A percentile compares a stretch with the other conserved stretches of the same genome.
Conservation (phyloP, 2,113 vertebrate genomes). For the Gadus macrocephalus region DNA sequence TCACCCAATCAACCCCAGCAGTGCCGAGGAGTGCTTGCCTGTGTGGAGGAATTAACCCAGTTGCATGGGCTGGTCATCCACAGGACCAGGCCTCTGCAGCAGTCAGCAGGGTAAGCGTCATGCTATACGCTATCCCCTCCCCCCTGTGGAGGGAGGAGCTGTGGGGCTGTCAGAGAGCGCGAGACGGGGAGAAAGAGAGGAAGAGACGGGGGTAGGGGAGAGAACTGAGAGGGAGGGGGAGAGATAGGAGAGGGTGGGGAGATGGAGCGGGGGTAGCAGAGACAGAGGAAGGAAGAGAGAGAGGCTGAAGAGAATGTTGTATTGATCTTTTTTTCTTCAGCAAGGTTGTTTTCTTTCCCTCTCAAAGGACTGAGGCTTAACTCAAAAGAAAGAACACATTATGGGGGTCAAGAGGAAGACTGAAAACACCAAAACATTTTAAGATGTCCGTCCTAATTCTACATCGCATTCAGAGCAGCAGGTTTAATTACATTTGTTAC, state of each 20-base stretch:
- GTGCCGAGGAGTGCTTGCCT: conserved; percentile 14
- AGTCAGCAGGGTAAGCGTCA: conserved; percentile 28
- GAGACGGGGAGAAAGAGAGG: neutral
- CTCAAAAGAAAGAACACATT: conserved; percentile 6
- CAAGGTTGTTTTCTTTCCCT: conserved; percentile 1
- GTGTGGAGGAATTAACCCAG: conserved; percentile 27
- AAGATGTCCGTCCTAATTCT: too few species aligned
- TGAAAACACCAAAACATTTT: too few species aligned
- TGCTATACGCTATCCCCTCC: conserved; percentile 32
- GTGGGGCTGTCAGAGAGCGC: neutral
- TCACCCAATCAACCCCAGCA: conserved; percentile 2
- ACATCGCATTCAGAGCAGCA: too few species aligned
- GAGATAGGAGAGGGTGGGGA: neutral
- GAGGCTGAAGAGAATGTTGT: conserved; percentile 8
- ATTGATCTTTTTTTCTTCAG: conserved; percentile 36
- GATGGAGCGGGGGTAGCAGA: too few species aligned
- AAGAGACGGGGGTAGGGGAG: neutral
- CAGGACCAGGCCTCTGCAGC: conserved; percentile 11
- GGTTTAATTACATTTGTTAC: too few species aligned
- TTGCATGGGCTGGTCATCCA: conserved; percentile 30
- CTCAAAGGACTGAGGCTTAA: neutral
- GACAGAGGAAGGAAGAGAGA: neutral
- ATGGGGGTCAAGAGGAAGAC: neutral
- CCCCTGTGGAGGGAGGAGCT: conserved; percentile 1
- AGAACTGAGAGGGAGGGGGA: conserved; percentile 3